phyloP scores from a whole-genome alignment of 2,113 vertebrate species.

The Prolemur simus region DNA sequence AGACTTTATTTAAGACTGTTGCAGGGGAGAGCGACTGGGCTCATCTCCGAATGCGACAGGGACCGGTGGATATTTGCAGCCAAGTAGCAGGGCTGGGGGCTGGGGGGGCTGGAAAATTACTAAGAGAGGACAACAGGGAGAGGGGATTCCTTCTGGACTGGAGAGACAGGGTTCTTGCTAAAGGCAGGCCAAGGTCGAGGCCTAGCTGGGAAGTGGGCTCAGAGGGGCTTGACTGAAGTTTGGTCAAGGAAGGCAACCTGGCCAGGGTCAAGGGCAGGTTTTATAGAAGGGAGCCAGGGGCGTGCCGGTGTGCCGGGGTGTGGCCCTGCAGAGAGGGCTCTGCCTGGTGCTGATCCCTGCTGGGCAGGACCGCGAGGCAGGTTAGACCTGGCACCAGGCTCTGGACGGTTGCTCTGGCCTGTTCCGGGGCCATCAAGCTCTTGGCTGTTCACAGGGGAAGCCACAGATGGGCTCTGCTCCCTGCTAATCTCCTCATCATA shows the following conservation, averaged over 20 bases:
- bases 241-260: not conserved
- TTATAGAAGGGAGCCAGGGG: not conserved
- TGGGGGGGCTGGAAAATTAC: not conserved
- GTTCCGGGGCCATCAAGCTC: not conserved
- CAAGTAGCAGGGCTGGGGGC: not conserved
- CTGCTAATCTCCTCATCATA: slow-evolving; percentile 40
- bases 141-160: not conserved
- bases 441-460: not conserved
- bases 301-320: accelerated
- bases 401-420: not conserved
- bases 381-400: not conserved
- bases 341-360: not conserved
- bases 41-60: not conserved
- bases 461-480: slow-evolving; percentile 26
- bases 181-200: no score
- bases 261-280: not conserved
- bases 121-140: not conserved
- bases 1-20: not conserved
- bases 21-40: no score
- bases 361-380: not conserved
- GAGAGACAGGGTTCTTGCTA: not conserved
- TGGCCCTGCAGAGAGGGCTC: not conserved
- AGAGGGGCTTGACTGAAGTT: not conserved
- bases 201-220: not conserved
- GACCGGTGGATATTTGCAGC: not conserved